Conservation (phyloP, 2,888 invertebrate genomes). For the Fragum whitleyi region DNA sequence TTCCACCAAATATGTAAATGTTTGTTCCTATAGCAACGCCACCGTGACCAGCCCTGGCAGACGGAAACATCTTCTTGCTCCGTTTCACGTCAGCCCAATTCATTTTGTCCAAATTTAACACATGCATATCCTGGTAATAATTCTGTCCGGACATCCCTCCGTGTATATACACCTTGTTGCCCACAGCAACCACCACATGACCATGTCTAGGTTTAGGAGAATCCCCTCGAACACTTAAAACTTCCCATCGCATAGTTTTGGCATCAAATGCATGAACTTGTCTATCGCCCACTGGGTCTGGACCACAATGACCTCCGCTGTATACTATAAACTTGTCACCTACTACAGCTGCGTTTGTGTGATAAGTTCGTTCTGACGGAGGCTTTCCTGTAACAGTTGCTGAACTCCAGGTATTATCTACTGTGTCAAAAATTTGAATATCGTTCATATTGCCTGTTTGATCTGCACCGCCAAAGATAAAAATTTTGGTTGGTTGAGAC, state of each 20-base stretch:
- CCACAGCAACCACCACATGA: constrained; percentile 81
- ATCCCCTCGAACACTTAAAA: constrained; percentile 77
- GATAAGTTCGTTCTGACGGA: constrained; percentile 82
- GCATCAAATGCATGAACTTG: constrained; percentile 82
- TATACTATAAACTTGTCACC: constrained; percentile 82
- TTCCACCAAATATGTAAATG: constrained; percentile 84
- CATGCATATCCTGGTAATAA: constrained; percentile 84
- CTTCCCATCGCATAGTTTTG: constrained; percentile 77
- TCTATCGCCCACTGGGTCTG: constrained; percentile 82
- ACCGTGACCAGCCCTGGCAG: constrained; percentile 83
- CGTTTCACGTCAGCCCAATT: constrained; percentile 80
- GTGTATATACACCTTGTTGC: constrained; percentile 81
- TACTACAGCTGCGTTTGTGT: constrained; percentile 75
- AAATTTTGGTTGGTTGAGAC: constrained; percentile 77
- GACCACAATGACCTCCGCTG: constrained; percentile 83
- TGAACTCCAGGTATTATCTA: constrained; percentile 76
- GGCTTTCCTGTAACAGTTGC: constrained; percentile 70
- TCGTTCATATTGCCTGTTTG: constrained; percentile 83
- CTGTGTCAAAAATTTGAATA: constrained; percentile 80
- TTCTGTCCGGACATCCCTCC: constrained; percentile 84
- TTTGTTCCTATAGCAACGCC: constrained; percentile 74
- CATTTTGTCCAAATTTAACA: constrained; percentile 80
- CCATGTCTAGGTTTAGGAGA: constrained; percentile 84
- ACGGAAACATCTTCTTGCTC: constrained; percentile 78
- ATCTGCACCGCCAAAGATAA: constrained; percentile 84